Percentiles rank a stretch among this genome's conserved stretches.
Evolutionary conservation across 2,113 vertebrate genomes (phyloP).

Genomic region (Collichthys lucidus): DNA sequence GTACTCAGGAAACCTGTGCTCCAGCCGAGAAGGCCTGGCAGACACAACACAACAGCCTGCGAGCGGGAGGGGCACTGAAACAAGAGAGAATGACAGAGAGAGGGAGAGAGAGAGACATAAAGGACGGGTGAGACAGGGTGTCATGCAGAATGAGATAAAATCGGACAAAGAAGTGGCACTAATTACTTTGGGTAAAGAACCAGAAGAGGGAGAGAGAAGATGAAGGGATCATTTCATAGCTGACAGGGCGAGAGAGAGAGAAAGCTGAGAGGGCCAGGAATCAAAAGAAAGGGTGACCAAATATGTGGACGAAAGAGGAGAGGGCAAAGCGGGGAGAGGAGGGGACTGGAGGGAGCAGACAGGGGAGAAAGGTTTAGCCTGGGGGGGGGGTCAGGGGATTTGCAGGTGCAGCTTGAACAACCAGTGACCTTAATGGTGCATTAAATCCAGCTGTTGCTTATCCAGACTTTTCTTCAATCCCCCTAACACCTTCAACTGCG

Average conservation of each 20-base stretch:
- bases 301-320: conserved; percentile 59
- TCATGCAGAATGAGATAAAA: conserved; percentile 27
- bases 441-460: conserved; percentile 86
- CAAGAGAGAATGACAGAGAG: conserved; percentile 24
- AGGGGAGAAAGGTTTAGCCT: conserved; percentile 47
- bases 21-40: conserved; percentile 79
- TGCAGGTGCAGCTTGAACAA: conserved; percentile 85
- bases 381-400: conserved; percentile 39
- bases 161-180: conserved; percentile 1
- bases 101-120: not conserved
- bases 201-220: conserved; percentile 1
- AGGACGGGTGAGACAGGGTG: not conserved
- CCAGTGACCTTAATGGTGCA: conserved; percentile 80
- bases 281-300: conserved; percentile 44
- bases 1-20: conserved; percentile 80
- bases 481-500: conserved; percentile 67
- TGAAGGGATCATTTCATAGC: conserved; percentile 14
- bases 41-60: conserved; percentile 81
- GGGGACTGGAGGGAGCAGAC: conserved; percentile 44
- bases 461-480: conserved; percentile 72
- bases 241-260: conserved; percentile 22
- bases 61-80: conserved; percentile 61
- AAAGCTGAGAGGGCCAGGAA: conserved; percentile 58
- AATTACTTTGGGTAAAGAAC: conserved; percentile 28
- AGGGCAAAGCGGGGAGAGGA: conserved; percentile 24